phyloP scores from a whole-genome alignment of 2,113 vertebrate species.

The Willisornis vidua region DNA sequence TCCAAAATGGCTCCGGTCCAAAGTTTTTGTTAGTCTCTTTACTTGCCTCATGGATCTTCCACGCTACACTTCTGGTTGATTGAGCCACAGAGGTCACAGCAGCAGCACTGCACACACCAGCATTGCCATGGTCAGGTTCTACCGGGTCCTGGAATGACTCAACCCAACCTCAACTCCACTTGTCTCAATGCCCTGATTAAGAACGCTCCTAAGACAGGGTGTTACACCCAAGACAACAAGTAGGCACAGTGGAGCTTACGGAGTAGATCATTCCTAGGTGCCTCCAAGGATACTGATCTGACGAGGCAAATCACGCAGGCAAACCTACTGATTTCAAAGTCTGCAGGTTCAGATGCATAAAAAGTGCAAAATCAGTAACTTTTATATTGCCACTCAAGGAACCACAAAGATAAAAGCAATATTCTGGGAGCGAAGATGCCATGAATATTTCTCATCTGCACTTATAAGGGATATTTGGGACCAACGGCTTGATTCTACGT shows the following conservation, averaged over 20 bases:
- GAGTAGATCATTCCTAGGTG: background rate
- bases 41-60: background rate
- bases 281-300: background rate
- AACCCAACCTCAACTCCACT: background rate
- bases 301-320: conserved; percentile 35
- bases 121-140: background rate
- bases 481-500: conserved; percentile 19
- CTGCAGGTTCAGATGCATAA: conserved; percentile 52
- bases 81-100: background rate
- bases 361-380: conserved; percentile 68
- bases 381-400: conserved; percentile 65
- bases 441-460: conserved; percentile 68
- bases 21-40: background rate
- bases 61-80: accelerated
- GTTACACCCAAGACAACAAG: background rate
- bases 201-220: background rate
- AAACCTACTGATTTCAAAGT: conserved; percentile 55
- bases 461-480: conserved; percentile 62
- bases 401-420: conserved; percentile 67
- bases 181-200: background rate
- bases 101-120: background rate
- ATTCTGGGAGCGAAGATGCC: conserved; percentile 47
- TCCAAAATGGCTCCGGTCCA: background rate
- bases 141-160: background rate
- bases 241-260: background rate